Evolutionary conservation across 2,113 vertebrate genomes (phyloP).

Genomic region (Chloropsis cyanopogon): DNA sequence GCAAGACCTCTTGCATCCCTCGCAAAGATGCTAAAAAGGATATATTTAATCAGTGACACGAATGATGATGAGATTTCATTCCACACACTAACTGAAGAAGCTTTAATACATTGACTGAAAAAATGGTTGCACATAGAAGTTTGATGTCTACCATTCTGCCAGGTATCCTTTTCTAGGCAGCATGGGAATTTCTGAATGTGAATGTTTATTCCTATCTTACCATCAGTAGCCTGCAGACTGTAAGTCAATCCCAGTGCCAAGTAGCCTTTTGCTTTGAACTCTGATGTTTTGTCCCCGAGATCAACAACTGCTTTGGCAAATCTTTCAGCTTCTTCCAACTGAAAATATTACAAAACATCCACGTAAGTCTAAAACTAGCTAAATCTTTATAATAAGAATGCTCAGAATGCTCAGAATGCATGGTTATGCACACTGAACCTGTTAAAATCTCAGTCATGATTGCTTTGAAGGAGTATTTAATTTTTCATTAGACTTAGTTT

Average conservation of each 20-base stretch:
- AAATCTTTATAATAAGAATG: not conserved
- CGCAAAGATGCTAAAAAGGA: slow-evolving; percentile 86
- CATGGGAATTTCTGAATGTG: not conserved
- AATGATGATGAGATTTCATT: not conserved
- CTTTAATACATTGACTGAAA: not conserved
- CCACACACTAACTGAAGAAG: not conserved
- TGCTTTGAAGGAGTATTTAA: not conserved
- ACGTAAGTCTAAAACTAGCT: not conserved
- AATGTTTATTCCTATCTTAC: slow-evolving; percentile 70
- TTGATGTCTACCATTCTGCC: not conserved
- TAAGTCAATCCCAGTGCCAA: slow-evolving; percentile 92
- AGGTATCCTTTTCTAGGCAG: not conserved
- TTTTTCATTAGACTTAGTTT: not conserved
- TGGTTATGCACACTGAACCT: not conserved
- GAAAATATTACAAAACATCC: slow-evolving; percentile 54
- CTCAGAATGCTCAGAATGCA: not conserved
- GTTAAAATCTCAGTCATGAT: not conserved
- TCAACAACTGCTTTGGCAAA: slow-evolving; percentile 93
- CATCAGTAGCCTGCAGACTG: slow-evolving; percentile 96
- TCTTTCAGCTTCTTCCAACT: slow-evolving; percentile 95
- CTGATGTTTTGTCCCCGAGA: slow-evolving; percentile 90
- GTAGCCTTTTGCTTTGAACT: slow-evolving; percentile 96
- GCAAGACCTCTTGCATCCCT: slow-evolving; percentile 92
- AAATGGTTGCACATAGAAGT: not conserved
- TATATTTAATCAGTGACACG: slow-evolving; percentile 54